Evolutionary conservation across 2,888 invertebrate genomes (phyloP), one percentile per base, ranked within the genome.

Genomic region (Caenorhabditis uteleia): DNA sequence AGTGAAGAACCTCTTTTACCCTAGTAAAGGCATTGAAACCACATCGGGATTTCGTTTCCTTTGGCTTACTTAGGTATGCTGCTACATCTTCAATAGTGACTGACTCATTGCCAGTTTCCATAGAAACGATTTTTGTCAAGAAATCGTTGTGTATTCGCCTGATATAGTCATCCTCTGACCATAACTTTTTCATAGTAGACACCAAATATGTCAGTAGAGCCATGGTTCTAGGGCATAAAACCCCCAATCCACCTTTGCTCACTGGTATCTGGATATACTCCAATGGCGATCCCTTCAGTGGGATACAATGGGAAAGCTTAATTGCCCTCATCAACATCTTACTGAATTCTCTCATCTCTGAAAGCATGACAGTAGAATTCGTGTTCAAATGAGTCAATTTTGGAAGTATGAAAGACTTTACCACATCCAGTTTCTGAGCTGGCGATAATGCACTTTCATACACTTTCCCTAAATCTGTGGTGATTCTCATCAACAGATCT

Each of bases 201-300:
- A 40, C 47, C 2, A 55, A 29, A 56, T 25, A 55, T 1, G 45
- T 26, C 16, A 55, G 31, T 33, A 55, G 14, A 1, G 40, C 39
- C 1, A 40, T 40, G 7, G 8, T 33, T 29, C 27, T 46, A 1
- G 46, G 54, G n/a, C 45, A 54, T 39, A 20, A 16, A 3, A 54
- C 39, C 1, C 53, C 53, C 2, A 53, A 23, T 38, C 53, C 53
- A 18, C 53, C 53, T 12, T 53, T 38, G 2, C 20, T 3, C 2
- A 46, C 31, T n/a, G 54, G 45, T 3, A 46, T 10, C 23, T 54
- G 54, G 10, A 45, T 3, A 21, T 54, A 54, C 21, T 54, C 54
- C 6, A 27, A 4, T 2, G 54, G 54, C 0, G 40, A 31, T 0
- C 54, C 54, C n/a, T 10, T 7, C 2, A 25, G 14, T 8, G 54